Base-by-base conservation (phyloP, 2,113 vertebrate species). In the Bubalus kerabau region DNA sequence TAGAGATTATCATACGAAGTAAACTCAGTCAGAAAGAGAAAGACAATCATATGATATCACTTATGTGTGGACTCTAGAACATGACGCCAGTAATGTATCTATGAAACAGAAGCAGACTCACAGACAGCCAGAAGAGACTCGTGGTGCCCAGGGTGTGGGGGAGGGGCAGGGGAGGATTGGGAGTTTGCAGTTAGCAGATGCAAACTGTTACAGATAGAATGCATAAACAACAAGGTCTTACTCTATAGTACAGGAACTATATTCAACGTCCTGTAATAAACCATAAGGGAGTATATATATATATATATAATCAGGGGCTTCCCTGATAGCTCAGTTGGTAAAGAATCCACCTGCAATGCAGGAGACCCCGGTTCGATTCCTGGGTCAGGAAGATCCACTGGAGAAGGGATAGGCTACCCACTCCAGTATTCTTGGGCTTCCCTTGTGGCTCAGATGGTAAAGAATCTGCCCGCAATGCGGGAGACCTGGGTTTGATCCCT, bases 331-430 rank as follows among this genome's bases (percentile, higher is more conserved):
- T 71, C n/a, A 71, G 17, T 19, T 36, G n/a, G n/a, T 71, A 71
- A 71, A 71, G 64, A 71, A 71, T 71, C n/a, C 1, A 0, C 9
- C n/a, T 71, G 64, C 64, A 36, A 11, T 71, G 4, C 64, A 11
- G 9, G n/a, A 21, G 64, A 71, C 17, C 0, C 7, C 0, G 1
- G n/a, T 71, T 36, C 0, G 0, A 36, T 71, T 11, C 64, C n/a
- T 71, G 64, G 64, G n/a, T 71, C 17, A 1, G 8, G 17, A 67
- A 36, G 64, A 67, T 67, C n/a, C 2, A 0, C n/a, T 71, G n/a
- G 64, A 71, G 9, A 12, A 71, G 9, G 17, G 64, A 71, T 11
- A 71, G 64, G 9, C 64, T 21, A 36, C 19, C 64, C 64, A 36
- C 17, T 21, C n/a, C n/a, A 21, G 17, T 36, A 67, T 36, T 36